Conservation (phyloP, 2,888 invertebrate species). For the Scaptodrosophila latifasciaeformis region DNA sequence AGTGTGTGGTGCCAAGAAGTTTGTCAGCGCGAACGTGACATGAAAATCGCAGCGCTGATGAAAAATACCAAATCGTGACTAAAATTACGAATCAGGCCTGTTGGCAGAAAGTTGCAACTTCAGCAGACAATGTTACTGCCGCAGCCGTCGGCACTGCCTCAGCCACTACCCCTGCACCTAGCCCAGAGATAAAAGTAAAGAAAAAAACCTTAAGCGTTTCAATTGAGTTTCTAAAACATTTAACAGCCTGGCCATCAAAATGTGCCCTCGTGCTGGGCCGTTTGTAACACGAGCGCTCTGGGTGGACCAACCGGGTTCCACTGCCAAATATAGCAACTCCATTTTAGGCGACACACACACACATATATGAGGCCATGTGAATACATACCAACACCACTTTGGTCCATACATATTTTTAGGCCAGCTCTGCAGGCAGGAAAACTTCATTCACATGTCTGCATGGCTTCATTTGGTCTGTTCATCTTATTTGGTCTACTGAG, state of each 20-base stretch:
- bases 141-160: not conserved
- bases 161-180: conserved; percentile 29
- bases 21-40: conserved; percentile 68
- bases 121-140: conserved; percentile 1
- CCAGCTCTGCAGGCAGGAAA: conserved; percentile 23
- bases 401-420: conserved; percentile 43
- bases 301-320: conserved; percentile 26
- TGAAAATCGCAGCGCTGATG: conserved; percentile 71
- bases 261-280: not conserved
- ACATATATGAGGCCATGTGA: not conserved
- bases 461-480: conserved; percentile 53
- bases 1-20: too few relatives aligned
- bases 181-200: too few relatives aligned
- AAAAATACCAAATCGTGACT: conserved; percentile 72
- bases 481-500: too few relatives aligned
- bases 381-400: conserved; percentile 41
- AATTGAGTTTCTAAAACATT: conserved; percentile 36
- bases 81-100: conserved; percentile 46
- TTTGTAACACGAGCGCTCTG: conserved; percentile 37
- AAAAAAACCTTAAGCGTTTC: conserved; percentile 29
- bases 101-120: conserved; percentile 20
- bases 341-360: conserved; percentile 6
- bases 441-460: conserved; percentile 27
- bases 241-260: not conserved
- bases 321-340: conserved; percentile 44